phyloP scores from a whole-genome alignment of 2,113 vertebrate genomes.

The Anoplopoma fimbria region DNA sequence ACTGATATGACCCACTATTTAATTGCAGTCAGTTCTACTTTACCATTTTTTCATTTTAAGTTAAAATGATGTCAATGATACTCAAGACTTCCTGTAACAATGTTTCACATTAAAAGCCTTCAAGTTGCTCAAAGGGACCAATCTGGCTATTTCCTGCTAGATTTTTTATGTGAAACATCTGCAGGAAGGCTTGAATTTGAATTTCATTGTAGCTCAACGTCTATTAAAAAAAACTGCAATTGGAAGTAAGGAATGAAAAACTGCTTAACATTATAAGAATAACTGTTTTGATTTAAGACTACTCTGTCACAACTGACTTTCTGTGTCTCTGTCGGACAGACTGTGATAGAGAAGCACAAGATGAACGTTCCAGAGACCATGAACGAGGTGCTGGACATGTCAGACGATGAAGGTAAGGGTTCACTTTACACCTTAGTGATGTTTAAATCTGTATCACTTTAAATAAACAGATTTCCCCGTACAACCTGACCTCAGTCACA shows the following conservation, averaged over 20 bases:
- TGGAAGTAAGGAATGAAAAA: not conserved
- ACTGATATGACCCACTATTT: not conserved
- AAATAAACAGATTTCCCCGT: not conserved
- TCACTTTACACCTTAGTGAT: not conserved
- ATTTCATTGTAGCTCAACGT: not conserved
- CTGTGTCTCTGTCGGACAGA: conserved; percentile 82
- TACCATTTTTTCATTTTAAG: not conserved
- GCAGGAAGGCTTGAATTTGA: not conserved
- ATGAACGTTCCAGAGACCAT: conserved; percentile 99
- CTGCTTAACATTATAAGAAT: not conserved
- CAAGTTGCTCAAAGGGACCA: not conserved
- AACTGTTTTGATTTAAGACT: not conserved
- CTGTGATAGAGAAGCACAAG: conserved; percentile 97
- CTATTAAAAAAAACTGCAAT: not conserved
- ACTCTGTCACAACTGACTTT: not conserved
- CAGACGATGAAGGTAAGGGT: conserved; percentile 94
- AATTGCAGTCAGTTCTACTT: not conserved
- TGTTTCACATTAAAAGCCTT: conserved; percentile 4
- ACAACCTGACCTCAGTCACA: not conserved
- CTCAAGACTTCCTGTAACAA: not conserved
- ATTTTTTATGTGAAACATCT: not conserved
- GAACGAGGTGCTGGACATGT: conserved; percentile 99
- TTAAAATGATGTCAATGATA: not conserved
- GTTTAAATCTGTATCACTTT: not conserved
- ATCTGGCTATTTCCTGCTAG: not conserved